Percentiles rank a stretch among this genome's conserved stretches.
These are phyloP conservation scores for Trissoscelio sp. DNA, from an alignment of 2,888 invertebrate genomes.

Conservation along the genomic window DNA sequence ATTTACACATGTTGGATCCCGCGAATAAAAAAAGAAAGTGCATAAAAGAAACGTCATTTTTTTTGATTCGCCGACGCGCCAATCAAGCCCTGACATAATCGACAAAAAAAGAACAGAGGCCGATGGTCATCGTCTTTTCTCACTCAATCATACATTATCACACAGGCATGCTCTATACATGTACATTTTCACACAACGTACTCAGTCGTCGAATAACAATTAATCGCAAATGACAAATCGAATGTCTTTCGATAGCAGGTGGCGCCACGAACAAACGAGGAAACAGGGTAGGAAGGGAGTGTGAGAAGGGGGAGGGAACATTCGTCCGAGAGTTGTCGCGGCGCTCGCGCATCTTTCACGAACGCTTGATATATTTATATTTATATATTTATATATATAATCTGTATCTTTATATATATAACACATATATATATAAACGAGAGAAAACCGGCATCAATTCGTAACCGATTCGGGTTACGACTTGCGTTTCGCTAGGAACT, in stretches of 20 bases:
- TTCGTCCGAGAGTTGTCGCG: conserved; percentile 20
- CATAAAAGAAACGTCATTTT: too few species aligned
- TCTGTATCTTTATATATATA: conserved; percentile 54
- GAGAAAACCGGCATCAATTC: conserved; percentile 53
- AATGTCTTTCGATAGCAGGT: conserved; percentile 20
- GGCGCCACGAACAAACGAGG: conserved; percentile 15
- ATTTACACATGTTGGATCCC: conserved; percentile 35
- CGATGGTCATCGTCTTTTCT: too few species aligned
- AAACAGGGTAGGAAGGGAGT: conserved; percentile 18
- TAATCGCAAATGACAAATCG: conserved; percentile 40
- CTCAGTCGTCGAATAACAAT: conserved; percentile 62
- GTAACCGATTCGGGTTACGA: conserved; percentile 27
- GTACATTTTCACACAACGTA: conserved; percentile 61
- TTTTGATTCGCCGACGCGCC: conserved; percentile 26
- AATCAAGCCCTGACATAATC: too few species aligned
- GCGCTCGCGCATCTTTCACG: conserved; percentile 25
- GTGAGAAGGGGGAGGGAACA: too few species aligned
- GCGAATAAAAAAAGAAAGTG: too few species aligned
- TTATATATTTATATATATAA: conserved; percentile 62
- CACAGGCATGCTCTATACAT: conserved; percentile 35
- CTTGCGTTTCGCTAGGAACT: conserved; percentile 79
- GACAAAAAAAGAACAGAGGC: too few species aligned
- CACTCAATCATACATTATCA: neutral
- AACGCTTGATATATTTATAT: conserved; percentile 50
- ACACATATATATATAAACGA: conserved; percentile 62